Base-by-base conservation (phyloP, 2,888 invertebrate genomes). In the Odontomyia ornata region DNA sequence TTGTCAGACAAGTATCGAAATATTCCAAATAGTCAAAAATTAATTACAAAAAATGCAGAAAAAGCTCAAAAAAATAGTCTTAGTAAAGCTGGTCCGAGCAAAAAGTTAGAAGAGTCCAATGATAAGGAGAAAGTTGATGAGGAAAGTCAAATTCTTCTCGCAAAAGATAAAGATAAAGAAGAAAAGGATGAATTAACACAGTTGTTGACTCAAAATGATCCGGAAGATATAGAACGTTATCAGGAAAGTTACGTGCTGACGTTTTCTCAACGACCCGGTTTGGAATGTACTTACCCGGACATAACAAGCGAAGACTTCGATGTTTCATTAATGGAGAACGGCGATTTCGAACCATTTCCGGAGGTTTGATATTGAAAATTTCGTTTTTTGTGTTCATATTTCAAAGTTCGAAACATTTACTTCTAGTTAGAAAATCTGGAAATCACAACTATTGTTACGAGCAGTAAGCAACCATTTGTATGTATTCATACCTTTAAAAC, bases 401-500 rank as follows among this genome's bases (percentile, higher is more conserved):
- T 28, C 15, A 43, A 18, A 18, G 21, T 1, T 11, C 36, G 3
- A 5, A 28, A 13, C 36, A 57, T 18, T 60, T 25, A 27, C 76
- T 77, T 88, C 78, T 83, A 91, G 92, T 87, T 93, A 81, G 92
- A 91, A 79, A 90, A 91, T 82, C 87, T 93, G 81, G 90, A 93
- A 85, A 85, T 93, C 36, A 91, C 92, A 0, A 90, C 90, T 81
- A 85, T 91, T 1, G 77, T 86, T 21, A 89, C 90, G 80, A 85
- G 87, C 21, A 88, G 89, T 81, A 89, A 90, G 69, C 91, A 89
- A 76, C 94, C 94, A 0, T 85, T 93, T 21, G 90, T 95, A 79
- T 89, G 92, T 76, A 91, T 95, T 81, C 93, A 94, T 85, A 93
- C 93, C 3, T 93, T 94, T 82, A 94, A 94, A 87, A 92, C 91